Evolutionary conservation across 2,888 invertebrate species (phyloP).

Genomic region (Drosophila yooni): DNA sequence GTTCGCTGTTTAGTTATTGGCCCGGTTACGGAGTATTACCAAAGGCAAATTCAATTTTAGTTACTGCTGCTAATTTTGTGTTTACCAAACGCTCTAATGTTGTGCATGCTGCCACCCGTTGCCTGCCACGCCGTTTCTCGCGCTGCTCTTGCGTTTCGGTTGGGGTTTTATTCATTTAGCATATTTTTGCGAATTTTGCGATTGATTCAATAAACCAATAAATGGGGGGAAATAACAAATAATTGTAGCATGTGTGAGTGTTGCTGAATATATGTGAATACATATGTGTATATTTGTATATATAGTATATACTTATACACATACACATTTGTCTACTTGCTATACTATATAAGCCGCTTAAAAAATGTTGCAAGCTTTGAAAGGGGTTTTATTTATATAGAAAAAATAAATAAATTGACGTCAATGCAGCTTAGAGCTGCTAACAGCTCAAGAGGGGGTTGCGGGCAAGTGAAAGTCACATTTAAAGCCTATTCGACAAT

Average conservation of each 20-base stretch:
- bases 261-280: neutral
- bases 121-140: neutral
- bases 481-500: constrained; percentile 10
- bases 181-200: constrained; percentile 72
- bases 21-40: constrained; percentile 26
- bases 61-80: constrained; percentile 67
- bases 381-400: constrained; percentile 35
- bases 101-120: constrained; percentile 4
- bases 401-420: constrained; percentile 50
- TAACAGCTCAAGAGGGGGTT: neutral
- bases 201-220: constrained; percentile 62
- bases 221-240: constrained; percentile 58
- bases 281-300: constrained; percentile 9
- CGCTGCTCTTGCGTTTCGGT: constrained; percentile 7
- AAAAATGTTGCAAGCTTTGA: constrained; percentile 48
- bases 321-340: constrained; percentile 22
- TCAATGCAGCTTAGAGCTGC: constrained; percentile 63
- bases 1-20: constrained; percentile 35
- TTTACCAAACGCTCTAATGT: constrained; percentile 35
- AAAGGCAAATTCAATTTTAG: constrained; percentile 50
- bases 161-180: constrained; percentile 64
- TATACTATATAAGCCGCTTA: constrained; percentile 63
- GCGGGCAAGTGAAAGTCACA: constrained; percentile 48
- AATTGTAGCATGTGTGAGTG: constrained; percentile 48
- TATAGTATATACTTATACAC: constrained; percentile 5